Evolutionary conservation across 2,888 invertebrate genomes (phyloP).

Genomic region (Tenthredo distinguenda): DNA sequence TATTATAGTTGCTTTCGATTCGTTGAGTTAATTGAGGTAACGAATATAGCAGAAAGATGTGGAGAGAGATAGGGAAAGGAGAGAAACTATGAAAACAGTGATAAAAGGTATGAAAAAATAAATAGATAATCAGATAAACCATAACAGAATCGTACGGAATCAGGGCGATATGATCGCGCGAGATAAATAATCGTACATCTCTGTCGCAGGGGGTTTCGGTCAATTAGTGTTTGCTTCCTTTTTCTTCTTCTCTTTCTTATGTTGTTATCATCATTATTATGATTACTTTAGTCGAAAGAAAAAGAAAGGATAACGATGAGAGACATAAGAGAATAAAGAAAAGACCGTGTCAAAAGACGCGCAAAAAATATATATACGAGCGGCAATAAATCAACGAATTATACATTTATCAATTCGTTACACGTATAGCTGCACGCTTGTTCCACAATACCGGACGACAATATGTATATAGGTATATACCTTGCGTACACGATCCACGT

Average conservation of each 20-base stretch:
- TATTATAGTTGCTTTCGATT: no score
- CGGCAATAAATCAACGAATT: constrained; percentile 14
- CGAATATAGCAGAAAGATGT: not conserved
- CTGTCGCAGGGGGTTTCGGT: not conserved
- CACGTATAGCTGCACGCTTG: not conserved
- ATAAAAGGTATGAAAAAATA: not conserved
- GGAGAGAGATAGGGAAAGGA: not conserved
- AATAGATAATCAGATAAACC: not conserved
- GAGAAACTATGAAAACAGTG: not conserved
- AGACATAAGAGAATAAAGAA: not conserved
- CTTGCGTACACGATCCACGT: not conserved
- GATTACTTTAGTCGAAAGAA: not conserved
- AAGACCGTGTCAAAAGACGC: not conserved
- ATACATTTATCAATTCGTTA: constrained; percentile 46
- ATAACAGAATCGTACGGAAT: not conserved
- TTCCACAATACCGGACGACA: not conserved
- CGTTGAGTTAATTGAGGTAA: not conserved
- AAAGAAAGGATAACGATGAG: not conserved
- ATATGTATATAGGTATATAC: not conserved
- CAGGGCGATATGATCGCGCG: not conserved
- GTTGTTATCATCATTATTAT: not conserved
- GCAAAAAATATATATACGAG: not conserved
- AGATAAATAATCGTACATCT: constrained; percentile 8
- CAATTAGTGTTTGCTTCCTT: not conserved
- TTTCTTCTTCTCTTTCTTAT: not conserved